Base-by-base conservation (phyloP, 2,797 vertebrate species). In the Sardinella longiceps region DNA sequence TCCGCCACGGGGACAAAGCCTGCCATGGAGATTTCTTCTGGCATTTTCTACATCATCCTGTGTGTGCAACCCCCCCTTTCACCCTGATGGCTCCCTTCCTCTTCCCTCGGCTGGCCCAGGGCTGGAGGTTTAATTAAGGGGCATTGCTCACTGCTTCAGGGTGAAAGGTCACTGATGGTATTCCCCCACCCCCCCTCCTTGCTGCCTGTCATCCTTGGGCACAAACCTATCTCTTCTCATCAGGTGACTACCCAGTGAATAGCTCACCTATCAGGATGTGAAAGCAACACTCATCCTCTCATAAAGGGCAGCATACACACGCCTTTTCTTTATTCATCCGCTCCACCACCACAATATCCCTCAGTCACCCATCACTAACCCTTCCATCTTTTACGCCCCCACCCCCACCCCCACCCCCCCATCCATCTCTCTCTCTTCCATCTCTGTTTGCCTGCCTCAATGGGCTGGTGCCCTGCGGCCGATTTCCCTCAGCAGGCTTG, bases 361-460 rank as follows among this genome's bases (percentile, higher is more conserved):
- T 39, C 70, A 33, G 1, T 77, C 70, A 77, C 70, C 70, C 20
- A 43, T 77, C 70, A 77, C 33, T 18, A 11, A 39, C 70, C 70
- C 70, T 39, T 23, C 25, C 37, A 43, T 39, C 70, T 77, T 18
- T 1, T 30, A 18, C 18, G 12, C 1, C 28, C 12, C 23, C 53
- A 14, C 53, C 58, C 63, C 25, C 63, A 30, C 63, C 30, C 15
- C 11, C n/a, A 25, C 28, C 60, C 63, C 1, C 12, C 30, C 11
- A 3, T 70, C 63, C 28, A 10, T 15, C 15, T 39, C 37, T n/a
- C 50, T 39, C 66, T 70, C 87, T 81, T 63, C 6, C 63, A 12
- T 14, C 63, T 30, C 30, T 93, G 94, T 94, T 91, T 92, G 85
- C 89, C 91, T 89, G 51, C 87, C 88, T 92, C 4, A 18, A 18